phyloP scores from a whole-genome alignment of 1,140 invertebrate genomes.

The Anagrus nilaparvatae region DNA sequence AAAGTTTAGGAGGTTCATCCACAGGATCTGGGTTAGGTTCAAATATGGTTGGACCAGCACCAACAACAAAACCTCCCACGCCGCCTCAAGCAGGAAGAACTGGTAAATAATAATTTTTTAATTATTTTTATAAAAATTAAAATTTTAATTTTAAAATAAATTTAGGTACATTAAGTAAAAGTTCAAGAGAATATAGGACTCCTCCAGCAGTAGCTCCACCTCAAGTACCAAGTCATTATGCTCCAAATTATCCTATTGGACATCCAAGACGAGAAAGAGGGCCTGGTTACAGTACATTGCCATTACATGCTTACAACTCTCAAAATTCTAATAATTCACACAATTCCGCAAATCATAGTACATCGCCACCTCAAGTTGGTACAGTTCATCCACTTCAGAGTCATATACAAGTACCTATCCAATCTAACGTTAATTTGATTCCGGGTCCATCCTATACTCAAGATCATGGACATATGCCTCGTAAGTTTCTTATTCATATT shows the following conservation, averaged over 20 bases:
- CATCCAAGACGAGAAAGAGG: slow-evolving; percentile 65
- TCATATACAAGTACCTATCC: slow-evolving; percentile 55
- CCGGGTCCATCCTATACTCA: neutral
- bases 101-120: slow-evolving; percentile 29
- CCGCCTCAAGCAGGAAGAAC: slow-evolving; percentile 75
- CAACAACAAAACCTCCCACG: slow-evolving; percentile 89
- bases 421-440: slow-evolving; percentile 1
- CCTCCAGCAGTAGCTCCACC: slow-evolving; percentile 91
- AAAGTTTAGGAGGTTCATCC: slow-evolving; percentile 44
- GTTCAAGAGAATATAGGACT: slow-evolving; percentile 79
- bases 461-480: slow-evolving; percentile 56
- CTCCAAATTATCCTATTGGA: slow-evolving; percentile 83
- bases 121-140: neutral
- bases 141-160: slow-evolving; percentile 12
- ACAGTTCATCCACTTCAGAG: slow-evolving; percentile 46
- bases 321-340: slow-evolving; percentile 27
- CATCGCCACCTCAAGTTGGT: slow-evolving; percentile 48
- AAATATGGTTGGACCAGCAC: slow-evolving; percentile 63
- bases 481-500: slow-evolving; percentile 45
- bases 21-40: slow-evolving; percentile 39
- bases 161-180: slow-evolving; percentile 54
- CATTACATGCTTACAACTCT: slow-evolving; percentile 43
- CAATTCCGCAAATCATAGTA: slow-evolving; percentile 37
- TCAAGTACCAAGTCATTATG: slow-evolving; percentile 89
- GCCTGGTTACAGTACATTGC: slow-evolving; percentile 76